Evolutionary conservation across 2,113 vertebrate species (phyloP).

Genomic region (Eolophus roseicapilla): DNA sequence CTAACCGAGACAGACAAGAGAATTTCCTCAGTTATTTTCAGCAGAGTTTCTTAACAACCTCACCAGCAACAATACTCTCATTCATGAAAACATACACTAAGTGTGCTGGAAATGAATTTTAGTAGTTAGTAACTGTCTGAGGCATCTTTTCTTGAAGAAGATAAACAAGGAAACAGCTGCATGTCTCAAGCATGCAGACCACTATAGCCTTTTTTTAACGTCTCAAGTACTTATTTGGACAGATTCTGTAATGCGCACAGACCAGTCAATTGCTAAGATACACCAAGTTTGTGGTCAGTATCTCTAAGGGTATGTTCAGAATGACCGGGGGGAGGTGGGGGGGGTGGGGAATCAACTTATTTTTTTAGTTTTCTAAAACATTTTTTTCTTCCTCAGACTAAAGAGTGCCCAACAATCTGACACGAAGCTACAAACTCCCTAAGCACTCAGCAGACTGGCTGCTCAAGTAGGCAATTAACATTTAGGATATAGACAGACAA

Average conservation of each 20-base stretch:
- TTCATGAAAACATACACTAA: not conserved
- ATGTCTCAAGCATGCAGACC: not conserved
- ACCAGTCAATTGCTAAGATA: not conserved
- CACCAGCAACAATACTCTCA: not conserved
- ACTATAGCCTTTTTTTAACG: not conserved
- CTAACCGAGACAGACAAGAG: not conserved
- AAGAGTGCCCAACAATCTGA: not conserved
- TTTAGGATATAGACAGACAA: not conserved
- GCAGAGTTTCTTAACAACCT: not conserved
- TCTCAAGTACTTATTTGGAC: not conserved
- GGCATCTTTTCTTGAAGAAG: not conserved
- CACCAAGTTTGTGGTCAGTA: not conserved
- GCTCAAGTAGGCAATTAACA: not conserved
- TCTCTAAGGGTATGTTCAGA: not conserved
- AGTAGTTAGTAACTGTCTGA: not conserved
- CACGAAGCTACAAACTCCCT: fast-evolving
- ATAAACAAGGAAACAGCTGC: not conserved
- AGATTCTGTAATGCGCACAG: not conserved
- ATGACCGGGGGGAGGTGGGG: fast-evolving
- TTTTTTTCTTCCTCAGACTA: not conserved
- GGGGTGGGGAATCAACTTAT: fast-evolving
- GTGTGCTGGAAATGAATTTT: not conserved
- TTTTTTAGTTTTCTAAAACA: not conserved
- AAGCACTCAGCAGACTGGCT: not conserved
- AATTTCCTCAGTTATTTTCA: slow-evolving; percentile 4